Evolutionary conservation across 2,797 vertebrate genomes (phyloP).

Genomic region (Artibeus lituratus): DNA sequence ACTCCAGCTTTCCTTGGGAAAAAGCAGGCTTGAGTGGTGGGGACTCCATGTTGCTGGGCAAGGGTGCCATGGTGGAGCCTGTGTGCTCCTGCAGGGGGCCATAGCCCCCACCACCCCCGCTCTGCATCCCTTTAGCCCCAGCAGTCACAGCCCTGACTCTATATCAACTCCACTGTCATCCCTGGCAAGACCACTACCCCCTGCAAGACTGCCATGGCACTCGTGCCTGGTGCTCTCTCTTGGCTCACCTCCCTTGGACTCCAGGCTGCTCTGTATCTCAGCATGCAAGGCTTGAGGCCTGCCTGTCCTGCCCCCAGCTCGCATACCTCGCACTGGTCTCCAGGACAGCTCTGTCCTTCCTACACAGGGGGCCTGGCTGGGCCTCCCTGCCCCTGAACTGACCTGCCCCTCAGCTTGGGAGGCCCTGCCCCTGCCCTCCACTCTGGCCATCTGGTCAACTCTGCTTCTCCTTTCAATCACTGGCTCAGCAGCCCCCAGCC

Average conservation of each 20-base stretch:
- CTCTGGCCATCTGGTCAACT: neutral
- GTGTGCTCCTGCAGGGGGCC: rapidly evolving
- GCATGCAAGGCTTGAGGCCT: neutral
- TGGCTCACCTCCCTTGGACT: rapidly evolving
- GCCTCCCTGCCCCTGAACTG: neutral
- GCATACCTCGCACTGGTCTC: neutral
- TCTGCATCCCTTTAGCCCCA: rapidly evolving
- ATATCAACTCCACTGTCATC: neutral
- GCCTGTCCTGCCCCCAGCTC: neutral
- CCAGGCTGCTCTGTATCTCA: too few species aligned
- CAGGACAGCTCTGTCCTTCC: neutral
- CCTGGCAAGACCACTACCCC: too few species aligned
- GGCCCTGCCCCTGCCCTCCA: too few species aligned
- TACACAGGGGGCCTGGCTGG: neutral
- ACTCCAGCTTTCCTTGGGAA: neutral
- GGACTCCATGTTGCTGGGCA: neutral
- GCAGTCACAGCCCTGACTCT: neutral
- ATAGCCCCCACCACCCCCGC: neutral
- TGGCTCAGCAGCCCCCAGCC: neutral
- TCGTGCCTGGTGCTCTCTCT: neutral
- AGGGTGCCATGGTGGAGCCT: rapidly evolving
- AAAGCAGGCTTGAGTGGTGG: neutral
- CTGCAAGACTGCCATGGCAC: rapidly evolving
- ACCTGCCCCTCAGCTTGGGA: neutral
- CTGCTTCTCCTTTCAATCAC: neutral